Evolutionary conservation across 2,888 invertebrate genomes (phyloP), one percentile per base, ranked within the genome.

Genomic region (Rhopalosiphum nymphaeae): DNA sequence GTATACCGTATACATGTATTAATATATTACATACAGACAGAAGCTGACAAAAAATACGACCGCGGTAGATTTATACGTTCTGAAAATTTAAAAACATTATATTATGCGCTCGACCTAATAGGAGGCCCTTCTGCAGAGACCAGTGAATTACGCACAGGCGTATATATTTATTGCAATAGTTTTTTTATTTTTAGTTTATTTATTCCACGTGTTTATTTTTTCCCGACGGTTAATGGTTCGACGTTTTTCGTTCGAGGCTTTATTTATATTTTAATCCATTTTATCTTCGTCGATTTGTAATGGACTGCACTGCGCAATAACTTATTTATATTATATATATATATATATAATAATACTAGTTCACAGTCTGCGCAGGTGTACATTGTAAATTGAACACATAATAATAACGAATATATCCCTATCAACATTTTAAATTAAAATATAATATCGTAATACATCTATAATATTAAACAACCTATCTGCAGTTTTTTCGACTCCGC

Each of bases 251-350:
- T 92, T 25, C 46, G 26, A 61, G 16, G 61, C 67, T 61, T 87
- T 92, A 61, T 92, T 61, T 87, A 61, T 86, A 46, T 86, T 91
- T 92, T 61, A 92, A 92, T 61, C 86, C 57, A 13, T 92, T 92
- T 91, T 91, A 91, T 86, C 91, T 86, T 46, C 13, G 57, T 87
- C 46, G 61, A 87, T 92, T 87, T 67, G 49, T 92, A 87, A 87
- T 92, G 61, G 92, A 87, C 36, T 56, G 46, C 57, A 36, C 46
- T 86, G 86, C 61, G 42, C 44, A 46, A 91, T 91, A 91, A 86
- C 11, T 53, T 91, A 91, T 53, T 78, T 53, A 91, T 2, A 46
- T 78, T 2, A 49, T n/a, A 5, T 67, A 67, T n/a, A 67, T 29
- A 67, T 5, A 67, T 1, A 29, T 11, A 29, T 9, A n/a, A n/a